Base-by-base conservation (phyloP, 35 echinoderm and acorn worm species). In the Ophioderma brevispina region DNA sequence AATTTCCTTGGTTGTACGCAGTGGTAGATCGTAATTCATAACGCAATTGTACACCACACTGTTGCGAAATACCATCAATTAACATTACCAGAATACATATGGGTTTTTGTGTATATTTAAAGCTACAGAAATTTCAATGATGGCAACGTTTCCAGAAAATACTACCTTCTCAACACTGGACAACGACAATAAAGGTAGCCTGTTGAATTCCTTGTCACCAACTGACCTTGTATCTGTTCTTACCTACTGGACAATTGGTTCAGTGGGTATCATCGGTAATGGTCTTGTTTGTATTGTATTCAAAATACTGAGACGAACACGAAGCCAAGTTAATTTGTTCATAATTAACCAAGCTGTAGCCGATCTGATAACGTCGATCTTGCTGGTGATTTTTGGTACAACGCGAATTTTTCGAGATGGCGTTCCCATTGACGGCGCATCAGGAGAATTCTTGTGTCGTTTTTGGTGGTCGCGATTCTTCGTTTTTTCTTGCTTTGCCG, bases 381-480 rank as follows among this genome's bases (percentile, higher is more conserved):
- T 93, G 15, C 86, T 96, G 18, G 81, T 96, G 1, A 43, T 79
- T 0, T 96, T 92, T 39, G 94, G 90, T 0, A 78, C 90, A 0
- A 96, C 94, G 0, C 38, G 90, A 37, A 75, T 96, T 8, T 56
- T 90, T 37, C 87, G 91, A 1, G 17, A 85, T n/a, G 40, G 18
- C 10, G 81, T 91, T 0, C 17, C 79, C 10, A 80, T 76, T 50
- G 28, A 36, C 10, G 90, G 90, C 13, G 56, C n/a, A 21, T 25
- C 36, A 1, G 91, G 94, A 2, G 87, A 90, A 89, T 93, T 96
- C 50, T 76, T 96, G 13, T 96, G 94, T 36, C 94, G 94, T 14
- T 90, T 96, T 23, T 96, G 94, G 94, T 93, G 91, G 94, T 94
- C 94, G 28, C 76, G 91, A 31, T 96, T 93, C 38, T 96, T 96